Conservation (phyloP, 2,797 vertebrate species). For the Fundulus diaphanus region DNA sequence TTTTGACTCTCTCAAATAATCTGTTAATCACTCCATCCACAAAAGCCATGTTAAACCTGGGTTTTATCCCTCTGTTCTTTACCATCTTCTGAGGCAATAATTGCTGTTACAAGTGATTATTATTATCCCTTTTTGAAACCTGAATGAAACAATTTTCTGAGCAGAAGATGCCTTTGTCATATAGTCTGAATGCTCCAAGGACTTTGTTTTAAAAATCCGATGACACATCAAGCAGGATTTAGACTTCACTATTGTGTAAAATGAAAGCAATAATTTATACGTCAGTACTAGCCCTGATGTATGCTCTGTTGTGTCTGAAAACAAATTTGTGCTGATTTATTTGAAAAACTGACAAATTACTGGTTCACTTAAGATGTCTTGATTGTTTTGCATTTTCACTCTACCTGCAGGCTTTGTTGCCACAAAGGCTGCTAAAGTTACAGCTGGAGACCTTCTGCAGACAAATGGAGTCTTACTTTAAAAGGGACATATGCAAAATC, state of each 20-base stretch:
- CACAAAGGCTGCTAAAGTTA: too few species aligned
- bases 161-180: neutral
- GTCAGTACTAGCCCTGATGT: neutral
- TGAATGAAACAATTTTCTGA: neutral
- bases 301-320: neutral
- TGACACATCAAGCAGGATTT: neutral
- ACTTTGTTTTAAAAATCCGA: neutral
- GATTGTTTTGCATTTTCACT: neutral
- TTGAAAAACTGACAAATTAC: neutral
- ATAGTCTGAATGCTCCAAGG: neutral
- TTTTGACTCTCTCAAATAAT: neutral
- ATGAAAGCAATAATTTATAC: neutral
- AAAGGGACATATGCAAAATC: too few species aligned
- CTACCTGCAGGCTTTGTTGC: neutral
- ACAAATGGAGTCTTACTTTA: too few species aligned
- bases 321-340: neutral
- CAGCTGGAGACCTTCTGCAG: too few species aligned
- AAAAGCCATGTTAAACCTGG: neutral
- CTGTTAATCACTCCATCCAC: neutral
- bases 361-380: neutral
- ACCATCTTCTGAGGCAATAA: neutral
- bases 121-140: neutral
- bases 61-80: neutral
- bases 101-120: neutral
- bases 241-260: neutral